These are phyloP conservation scores for Pinctada fucata DNA, from an alignment of 2,888 invertebrate species.

Conservation along the genomic window DNA sequence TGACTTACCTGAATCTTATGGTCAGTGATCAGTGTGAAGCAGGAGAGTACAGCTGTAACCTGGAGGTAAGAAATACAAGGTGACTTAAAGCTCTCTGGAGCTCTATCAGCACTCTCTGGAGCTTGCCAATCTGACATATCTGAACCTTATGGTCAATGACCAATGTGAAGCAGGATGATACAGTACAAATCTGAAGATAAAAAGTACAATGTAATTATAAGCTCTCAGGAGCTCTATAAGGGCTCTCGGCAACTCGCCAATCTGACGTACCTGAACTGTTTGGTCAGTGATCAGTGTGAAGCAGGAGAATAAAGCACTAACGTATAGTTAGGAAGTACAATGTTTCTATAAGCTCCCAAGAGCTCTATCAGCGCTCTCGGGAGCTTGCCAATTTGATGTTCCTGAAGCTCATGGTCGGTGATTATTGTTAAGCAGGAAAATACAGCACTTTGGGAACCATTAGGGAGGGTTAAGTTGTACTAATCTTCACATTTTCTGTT, in stretches of 20 bases:
- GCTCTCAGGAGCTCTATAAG: constrained; percentile 44
- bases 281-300: constrained; percentile 62
- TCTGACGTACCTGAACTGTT: constrained; percentile 44
- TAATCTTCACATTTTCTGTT: no score
- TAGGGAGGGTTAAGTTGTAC: no score
- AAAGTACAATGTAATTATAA: constrained; percentile 35
- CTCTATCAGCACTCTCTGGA: constrained; percentile 51
- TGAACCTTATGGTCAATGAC: constrained; percentile 49
- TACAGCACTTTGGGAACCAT: constrained; percentile 34
- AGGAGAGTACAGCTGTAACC: constrained; percentile 54
- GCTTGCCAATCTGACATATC: constrained; percentile 49
- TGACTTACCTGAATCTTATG: constrained; percentile 43
- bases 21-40: constrained; percentile 63
- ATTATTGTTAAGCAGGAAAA: constrained; percentile 63
- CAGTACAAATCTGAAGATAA: constrained; percentile 53
- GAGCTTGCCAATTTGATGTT: constrained; percentile 52
- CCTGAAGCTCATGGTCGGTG: constrained; percentile 48
- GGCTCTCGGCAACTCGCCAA: constrained; percentile 55
- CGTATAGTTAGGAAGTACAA: constrained; percentile 46
- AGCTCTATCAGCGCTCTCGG: constrained; percentile 47
- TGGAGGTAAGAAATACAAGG: constrained; percentile 44
- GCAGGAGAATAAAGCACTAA: constrained; percentile 55
- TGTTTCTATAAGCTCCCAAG: constrained; percentile 48
- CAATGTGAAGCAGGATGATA: constrained; percentile 65
- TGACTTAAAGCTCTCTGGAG: constrained; percentile 50